These are phyloP conservation scores for Drosophila pegasa DNA, from an alignment of 2,888 invertebrate genomes.

Conservation along the genomic window DNA sequence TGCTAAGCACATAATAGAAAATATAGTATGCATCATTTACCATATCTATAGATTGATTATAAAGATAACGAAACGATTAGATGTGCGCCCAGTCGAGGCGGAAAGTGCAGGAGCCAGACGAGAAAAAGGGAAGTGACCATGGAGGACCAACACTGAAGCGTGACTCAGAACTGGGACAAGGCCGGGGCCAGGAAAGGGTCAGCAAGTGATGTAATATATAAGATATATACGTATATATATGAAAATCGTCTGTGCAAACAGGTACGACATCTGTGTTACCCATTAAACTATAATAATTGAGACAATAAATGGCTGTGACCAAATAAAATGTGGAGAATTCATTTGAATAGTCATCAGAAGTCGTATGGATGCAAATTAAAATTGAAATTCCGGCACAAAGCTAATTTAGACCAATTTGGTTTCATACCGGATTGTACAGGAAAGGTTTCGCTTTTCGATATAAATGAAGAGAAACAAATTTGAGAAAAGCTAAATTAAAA, in stretches of 20 bases:
- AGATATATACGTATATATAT: neutral
- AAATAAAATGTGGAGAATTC: slow-evolving; percentile 17
- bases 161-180: slow-evolving; percentile 14
- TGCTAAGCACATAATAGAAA: slow-evolving; percentile 3
- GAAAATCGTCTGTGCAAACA: neutral
- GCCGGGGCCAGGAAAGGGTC: neutral
- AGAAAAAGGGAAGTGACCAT: slow-evolving; percentile 1
- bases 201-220: slow-evolving; percentile 13
- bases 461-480: neutral
- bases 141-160: slow-evolving; percentile 10
- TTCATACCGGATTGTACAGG: slow-evolving; percentile 48
- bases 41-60: slow-evolving; percentile 25
- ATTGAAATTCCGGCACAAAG: slow-evolving; percentile 24
- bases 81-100: neutral
- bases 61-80: slow-evolving; percentile 30
- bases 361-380: slow-evolving; percentile 30
- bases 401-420: slow-evolving; percentile 35
- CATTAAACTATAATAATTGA: slow-evolving; percentile 22
- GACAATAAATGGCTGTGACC: slow-evolving; percentile 26
- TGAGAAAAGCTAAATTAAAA: slow-evolving; percentile 8
- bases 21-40: slow-evolving; percentile 13
- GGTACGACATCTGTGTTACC: slow-evolving; percentile 1
- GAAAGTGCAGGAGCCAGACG: neutral
- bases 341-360: slow-evolving; percentile 7
- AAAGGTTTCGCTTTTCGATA: slow-evolving; percentile 22